Evolutionary conservation across 2,113 vertebrate species (phyloP).

Genomic region (Grantiella picta): DNA sequence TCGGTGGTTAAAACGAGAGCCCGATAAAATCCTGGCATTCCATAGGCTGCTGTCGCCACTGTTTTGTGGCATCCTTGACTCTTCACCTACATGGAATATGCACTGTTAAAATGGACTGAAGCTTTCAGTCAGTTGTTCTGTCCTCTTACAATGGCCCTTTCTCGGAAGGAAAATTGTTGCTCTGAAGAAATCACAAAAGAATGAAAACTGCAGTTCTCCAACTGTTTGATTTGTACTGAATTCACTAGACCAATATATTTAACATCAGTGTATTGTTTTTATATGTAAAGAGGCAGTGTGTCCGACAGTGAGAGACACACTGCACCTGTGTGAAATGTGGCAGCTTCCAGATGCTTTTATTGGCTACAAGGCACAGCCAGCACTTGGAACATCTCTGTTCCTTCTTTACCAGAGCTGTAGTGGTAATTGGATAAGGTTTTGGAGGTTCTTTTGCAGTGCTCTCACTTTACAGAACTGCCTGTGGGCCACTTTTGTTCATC

Average conservation of each 20-base stretch:
- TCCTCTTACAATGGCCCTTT: neutral
- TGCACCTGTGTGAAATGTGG: neutral
- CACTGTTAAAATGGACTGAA: neutral
- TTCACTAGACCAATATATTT: neutral
- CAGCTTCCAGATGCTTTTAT: neutral
- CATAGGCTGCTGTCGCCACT: neutral
- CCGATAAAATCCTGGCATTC: neutral
- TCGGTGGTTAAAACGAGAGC: neutral
- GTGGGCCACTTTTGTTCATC: neutral
- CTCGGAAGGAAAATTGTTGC: neutral
- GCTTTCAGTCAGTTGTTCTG: neutral
- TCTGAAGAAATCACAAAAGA: neutral
- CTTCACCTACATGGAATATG: neutral
- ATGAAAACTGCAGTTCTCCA: neutral
- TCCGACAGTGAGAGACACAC: neutral
- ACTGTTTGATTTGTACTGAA: neutral
- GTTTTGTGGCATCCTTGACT: conserved; percentile 25
- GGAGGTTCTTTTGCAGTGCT: neutral
- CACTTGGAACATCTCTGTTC: neutral
- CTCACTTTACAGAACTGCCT: neutral
- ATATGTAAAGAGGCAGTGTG: fast-evolving
- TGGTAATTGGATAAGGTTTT: neutral
- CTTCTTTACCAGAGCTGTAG: neutral
- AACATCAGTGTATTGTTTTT: neutral
- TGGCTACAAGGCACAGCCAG: neutral